Percentiles rank a stretch among this genome's conserved stretches.
Evolutionary conservation across 2,797 vertebrate genomes (phyloP).

Genomic region (Anguilla obscura): DNA sequence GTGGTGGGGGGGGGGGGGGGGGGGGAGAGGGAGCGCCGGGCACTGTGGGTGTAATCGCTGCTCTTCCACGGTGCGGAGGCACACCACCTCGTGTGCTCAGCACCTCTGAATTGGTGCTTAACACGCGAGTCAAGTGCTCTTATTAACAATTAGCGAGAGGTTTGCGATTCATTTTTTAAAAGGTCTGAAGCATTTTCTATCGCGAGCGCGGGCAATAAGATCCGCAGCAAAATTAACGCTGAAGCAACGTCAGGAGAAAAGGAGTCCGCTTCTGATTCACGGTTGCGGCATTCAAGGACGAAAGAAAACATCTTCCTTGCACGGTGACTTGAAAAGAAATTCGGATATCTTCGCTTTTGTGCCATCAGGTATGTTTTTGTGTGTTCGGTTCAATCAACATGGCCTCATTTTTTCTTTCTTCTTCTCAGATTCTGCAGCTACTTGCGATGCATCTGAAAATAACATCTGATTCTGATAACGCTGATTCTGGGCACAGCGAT

Average conservation of each 20-base stretch:
- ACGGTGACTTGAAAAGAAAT: not conserved
- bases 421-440: not conserved
- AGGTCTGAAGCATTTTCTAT: not conserved
- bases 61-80: not conserved
- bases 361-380: not conserved
- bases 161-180: not conserved
- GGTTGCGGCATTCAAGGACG: not conserved
- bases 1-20: not conserved
- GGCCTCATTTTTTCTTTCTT: not conserved
- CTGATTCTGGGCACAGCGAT: not conserved
- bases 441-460: not conserved
- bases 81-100: not conserved
- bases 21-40: not conserved
- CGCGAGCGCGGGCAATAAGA: not conserved
- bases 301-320: not conserved
- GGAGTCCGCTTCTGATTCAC: not conserved
- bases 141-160: constrained; percentile 31
- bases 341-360: not conserved
- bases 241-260: not conserved
- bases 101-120: constrained; percentile 33
- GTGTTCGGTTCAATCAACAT: not conserved
- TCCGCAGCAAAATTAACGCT: not conserved
- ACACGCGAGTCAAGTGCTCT: constrained; percentile 33
- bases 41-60: constrained; percentile 5
- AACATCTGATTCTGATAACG: no score